Evolutionary conservation across 2,113 vertebrate species (phyloP).

Genomic region (Mandrillus leucophaeus): DNA sequence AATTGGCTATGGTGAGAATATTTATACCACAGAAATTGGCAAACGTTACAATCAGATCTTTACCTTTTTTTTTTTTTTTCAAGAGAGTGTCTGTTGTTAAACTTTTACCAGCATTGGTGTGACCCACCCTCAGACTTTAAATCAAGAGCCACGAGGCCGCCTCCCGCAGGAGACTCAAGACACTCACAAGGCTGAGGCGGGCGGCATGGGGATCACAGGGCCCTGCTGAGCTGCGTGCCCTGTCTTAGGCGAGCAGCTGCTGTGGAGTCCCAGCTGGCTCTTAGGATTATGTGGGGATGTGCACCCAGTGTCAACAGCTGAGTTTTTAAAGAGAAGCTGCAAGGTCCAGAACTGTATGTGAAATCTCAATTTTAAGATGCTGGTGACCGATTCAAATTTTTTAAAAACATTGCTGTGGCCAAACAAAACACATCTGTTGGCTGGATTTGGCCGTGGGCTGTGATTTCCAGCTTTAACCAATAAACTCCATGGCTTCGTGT

Average conservation of each 20-base stretch:
- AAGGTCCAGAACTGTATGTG: conserved; percentile 38
- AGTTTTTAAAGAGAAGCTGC: conserved; percentile 30
- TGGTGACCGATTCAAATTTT: neutral
- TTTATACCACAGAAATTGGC: neutral
- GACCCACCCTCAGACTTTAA: neutral
- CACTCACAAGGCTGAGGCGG: rapidly evolving
- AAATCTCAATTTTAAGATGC: conserved; percentile 58
- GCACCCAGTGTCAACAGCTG: neutral
- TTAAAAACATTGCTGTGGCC: neutral
- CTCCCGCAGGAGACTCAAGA: neutral
- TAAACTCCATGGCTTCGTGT: neutral
- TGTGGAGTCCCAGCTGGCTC: neutral
- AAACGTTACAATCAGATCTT: neutral
- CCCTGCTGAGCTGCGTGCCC: neutral
- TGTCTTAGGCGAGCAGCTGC: neutral
- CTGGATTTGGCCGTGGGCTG: neutral
- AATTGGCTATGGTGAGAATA: neutral
- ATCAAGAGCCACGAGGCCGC: neutral
- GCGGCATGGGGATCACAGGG: rapidly evolving
- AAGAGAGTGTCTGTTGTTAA: neutral
- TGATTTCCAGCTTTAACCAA: neutral
- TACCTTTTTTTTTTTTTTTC: neutral
- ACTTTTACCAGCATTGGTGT: neutral
- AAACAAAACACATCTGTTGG: conserved; percentile 53
- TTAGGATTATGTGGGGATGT: neutral